phyloP scores from a whole-genome alignment of 2,113 vertebrate species.

The Ctenomys sociabilis region DNA sequence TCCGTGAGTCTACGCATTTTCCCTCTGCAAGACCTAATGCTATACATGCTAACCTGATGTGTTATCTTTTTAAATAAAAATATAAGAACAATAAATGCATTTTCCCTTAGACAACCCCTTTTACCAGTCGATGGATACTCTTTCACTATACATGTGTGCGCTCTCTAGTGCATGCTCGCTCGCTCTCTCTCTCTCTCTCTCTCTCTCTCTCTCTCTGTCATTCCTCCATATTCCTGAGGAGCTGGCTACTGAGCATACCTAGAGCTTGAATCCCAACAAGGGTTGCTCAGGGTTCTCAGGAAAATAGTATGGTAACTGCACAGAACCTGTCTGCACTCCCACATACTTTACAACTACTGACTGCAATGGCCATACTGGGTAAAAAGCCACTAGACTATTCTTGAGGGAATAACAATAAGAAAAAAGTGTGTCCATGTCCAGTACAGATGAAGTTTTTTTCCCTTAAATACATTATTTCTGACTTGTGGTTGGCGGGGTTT shows the following conservation, averaged over 20 bases:
- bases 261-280: not conserved
- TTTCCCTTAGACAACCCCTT: not conserved
- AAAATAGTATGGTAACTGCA: not conserved
- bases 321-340: not conserved
- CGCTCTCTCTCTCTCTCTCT: no score
- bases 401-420: not conserved
- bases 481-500: not conserved
- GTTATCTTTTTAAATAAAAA: not conserved
- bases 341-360: not conserved
- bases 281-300: not conserved
- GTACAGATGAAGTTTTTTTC: not conserved
- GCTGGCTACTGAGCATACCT: not conserved
- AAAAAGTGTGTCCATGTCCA: not conserved
- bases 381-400: not conserved
- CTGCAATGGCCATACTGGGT: not conserved
- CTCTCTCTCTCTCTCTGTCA: not conserved
- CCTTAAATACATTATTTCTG: not conserved
- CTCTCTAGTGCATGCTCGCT: no score
- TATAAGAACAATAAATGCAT: not conserved
- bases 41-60: not conserved
- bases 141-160: not conserved
- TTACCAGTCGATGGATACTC: not conserved
- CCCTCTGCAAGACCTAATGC: not conserved
- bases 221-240: not conserved
- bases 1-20: not conserved